A percentile compares a stretch with the other conserved stretches of the same genome.
These are phyloP conservation scores for Arenicola marina DNA, from an alignment of 2,888 invertebrate species.

Conservation along the genomic window DNA sequence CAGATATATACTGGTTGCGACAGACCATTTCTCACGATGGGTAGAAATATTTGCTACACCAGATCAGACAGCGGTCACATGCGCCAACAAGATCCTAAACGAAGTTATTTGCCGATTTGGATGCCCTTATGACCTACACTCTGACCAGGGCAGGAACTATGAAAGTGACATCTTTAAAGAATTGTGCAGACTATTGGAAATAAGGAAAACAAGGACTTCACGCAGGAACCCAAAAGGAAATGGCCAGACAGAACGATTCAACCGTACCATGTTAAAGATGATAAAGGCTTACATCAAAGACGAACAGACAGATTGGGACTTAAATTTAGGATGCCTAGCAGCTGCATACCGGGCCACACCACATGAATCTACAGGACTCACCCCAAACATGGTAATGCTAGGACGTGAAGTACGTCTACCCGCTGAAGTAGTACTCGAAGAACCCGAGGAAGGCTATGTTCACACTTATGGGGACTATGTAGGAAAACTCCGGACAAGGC, in stretches of 20 bases:
- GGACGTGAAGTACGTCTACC: too few relatives aligned
- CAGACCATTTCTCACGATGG: conserved; percentile 17
- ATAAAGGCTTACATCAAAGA: conserved; percentile 24
- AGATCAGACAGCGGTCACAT: too few relatives aligned
- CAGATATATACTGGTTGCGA: conserved; percentile 11
- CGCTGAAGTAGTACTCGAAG: too few relatives aligned
- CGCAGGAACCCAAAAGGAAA: conserved; percentile 28
- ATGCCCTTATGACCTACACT: too few relatives aligned
- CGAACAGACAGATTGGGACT: conserved; percentile 28
- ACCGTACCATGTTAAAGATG: conserved; percentile 21
- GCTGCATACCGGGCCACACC: conserved; percentile 28
- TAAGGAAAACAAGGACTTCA: conserved; percentile 20
- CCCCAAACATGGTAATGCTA: conserved; percentile 28
- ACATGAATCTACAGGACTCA: conserved; percentile 22
- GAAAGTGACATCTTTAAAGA: too few relatives aligned
- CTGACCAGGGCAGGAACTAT: too few relatives aligned
- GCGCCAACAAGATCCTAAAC: too few relatives aligned
- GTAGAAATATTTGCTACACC: conserved; percentile 7
- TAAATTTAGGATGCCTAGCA: conserved; percentile 21
- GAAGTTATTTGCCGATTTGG: too few relatives aligned
- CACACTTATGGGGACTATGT: too few relatives aligned
- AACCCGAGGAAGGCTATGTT: too few relatives aligned
- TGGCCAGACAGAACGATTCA: conserved; percentile 28
- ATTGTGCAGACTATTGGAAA: too few relatives aligned
- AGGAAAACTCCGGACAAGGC: too few relatives aligned